Evolutionary conservation across 2,797 vertebrate species (phyloP).

Genomic region (Sebastes reedi): DNA sequence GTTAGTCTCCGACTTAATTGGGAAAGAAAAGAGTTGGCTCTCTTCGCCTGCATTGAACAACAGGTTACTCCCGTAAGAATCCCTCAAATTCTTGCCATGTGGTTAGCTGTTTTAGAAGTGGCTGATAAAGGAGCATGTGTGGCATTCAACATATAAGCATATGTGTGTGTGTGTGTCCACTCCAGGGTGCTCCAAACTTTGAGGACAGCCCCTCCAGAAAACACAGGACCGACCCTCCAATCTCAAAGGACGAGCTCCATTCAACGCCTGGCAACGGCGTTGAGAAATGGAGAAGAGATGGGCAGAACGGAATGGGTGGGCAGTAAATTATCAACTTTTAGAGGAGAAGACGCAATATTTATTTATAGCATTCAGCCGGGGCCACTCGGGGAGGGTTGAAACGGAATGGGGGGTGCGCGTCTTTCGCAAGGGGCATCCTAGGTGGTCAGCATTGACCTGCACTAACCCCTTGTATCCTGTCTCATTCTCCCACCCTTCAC

Average conservation of each 20-base stretch:
- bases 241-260: slow-evolving; percentile 78
- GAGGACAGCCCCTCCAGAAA: slow-evolving; percentile 79
- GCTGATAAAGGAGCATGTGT: slow-evolving; percentile 69
- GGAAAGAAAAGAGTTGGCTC: slow-evolving; percentile 47
- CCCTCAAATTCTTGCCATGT: slow-evolving; percentile 30
- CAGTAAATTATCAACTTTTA: slow-evolving; percentile 82
- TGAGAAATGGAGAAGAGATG: slow-evolving; percentile 81
- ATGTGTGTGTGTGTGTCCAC: slow-evolving; percentile 69
- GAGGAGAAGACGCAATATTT: slow-evolving; percentile 76
- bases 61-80: slow-evolving; percentile 30
- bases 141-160: slow-evolving; percentile 65
- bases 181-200: slow-evolving; percentile 83
- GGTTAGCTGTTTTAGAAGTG: slow-evolving; percentile 46
- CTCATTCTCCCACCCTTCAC: slow-evolving; percentile 87
- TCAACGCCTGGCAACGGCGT: slow-evolving; percentile 74
- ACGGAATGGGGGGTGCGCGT: slow-evolving; percentile 56
- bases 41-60: slow-evolving; percentile 34
- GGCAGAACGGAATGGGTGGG: slow-evolving; percentile 72
- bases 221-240: slow-evolving; percentile 80
- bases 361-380: slow-evolving; percentile 82
- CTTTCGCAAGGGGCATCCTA: slow-evolving; percentile 86
- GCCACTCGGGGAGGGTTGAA: slow-evolving; percentile 46
- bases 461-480: slow-evolving; percentile 94
- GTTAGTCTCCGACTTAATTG: slow-evolving; percentile 60
- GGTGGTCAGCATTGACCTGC: slow-evolving; percentile 93